Evolutionary conservation across 2,113 vertebrate genomes (phyloP).

Genomic region (Poeciliopsis turrubarensis): DNA sequence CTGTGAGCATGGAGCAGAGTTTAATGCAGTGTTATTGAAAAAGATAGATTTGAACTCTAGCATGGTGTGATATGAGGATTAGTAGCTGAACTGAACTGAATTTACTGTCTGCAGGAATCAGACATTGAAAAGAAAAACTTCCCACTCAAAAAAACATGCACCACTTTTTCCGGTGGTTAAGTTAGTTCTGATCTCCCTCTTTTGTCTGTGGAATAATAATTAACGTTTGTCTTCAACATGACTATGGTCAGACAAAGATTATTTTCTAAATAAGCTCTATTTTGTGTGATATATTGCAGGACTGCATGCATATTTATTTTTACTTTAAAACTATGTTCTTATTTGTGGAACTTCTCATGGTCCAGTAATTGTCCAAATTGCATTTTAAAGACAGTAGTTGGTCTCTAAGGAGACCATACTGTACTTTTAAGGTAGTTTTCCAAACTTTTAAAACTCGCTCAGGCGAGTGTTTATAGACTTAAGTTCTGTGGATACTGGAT

Average conservation of each 20-base stretch:
- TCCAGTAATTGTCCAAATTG: not conserved
- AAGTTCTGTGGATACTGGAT: not conserved
- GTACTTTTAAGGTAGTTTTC: not conserved
- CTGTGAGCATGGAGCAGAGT: not conserved
- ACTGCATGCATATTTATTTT: not conserved
- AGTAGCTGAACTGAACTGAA: not conserved
- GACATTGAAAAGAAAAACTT: not conserved
- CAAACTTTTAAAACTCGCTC: not conserved
- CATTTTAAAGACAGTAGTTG: constrained; percentile 1
- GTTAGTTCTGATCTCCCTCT: not conserved
- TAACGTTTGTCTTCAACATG: not conserved
- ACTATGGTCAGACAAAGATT: not conserved
- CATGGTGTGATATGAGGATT: not conserved
- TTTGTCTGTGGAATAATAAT: not conserved
- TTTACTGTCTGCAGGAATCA: not conserved
- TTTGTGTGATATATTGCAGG: not conserved
- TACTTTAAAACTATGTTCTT: constrained; percentile 4
- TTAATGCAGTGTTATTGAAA: not conserved
- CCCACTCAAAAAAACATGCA: not conserved
- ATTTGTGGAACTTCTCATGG: constrained; percentile 2
- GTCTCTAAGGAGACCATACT: not conserved
- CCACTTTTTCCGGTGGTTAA: not conserved
- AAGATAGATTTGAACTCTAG: not conserved
- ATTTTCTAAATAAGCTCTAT: not conserved
- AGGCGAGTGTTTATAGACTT: no score